Conservation (phyloP, 2,888 invertebrate species). For the Hyles lineata region DNA sequence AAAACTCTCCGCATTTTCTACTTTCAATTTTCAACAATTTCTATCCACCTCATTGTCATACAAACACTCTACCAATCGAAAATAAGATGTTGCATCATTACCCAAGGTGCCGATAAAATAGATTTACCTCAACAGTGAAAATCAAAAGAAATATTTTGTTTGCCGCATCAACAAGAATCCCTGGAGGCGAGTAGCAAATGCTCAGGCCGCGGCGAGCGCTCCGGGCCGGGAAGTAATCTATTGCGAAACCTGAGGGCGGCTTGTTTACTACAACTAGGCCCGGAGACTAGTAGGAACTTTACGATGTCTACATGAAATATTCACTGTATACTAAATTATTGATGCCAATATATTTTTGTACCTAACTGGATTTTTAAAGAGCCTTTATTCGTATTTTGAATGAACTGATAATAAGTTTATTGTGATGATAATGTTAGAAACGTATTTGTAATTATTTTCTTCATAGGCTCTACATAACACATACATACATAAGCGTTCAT, state of each 20-base stretch:
- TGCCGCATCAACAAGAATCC: constrained; percentile 49
- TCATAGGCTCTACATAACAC: too few relatives aligned
- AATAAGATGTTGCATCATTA: constrained; percentile 29
- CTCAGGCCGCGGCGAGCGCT: constrained; percentile 47
- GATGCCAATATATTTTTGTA: too few relatives aligned
- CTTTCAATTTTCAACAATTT: neutral
- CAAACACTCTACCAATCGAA: neutral
- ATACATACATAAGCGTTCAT: too few relatives aligned
- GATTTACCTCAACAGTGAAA: constrained; percentile 18
- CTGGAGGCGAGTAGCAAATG: constrained; percentile 42
- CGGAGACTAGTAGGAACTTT: neutral
- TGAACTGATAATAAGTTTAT: neutral
- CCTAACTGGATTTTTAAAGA: too few relatives aligned
- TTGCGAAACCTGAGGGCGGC: constrained; percentile 43
- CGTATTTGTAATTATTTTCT: too few relatives aligned
- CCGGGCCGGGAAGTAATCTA: constrained; percentile 58
- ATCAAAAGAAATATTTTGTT: constrained; percentile 52
- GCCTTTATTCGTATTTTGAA: neutral
- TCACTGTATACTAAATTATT: neutral
- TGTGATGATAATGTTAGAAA: too few relatives aligned
- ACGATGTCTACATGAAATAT: constrained; percentile 6
- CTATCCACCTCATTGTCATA: neutral
- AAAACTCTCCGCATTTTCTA: neutral
- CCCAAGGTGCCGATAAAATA: neutral
- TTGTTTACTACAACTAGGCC: constrained; percentile 43